Percentiles rank a stretch among this genome's conserved stretches.
Conservation (phyloP, 2,888 invertebrate species). For the Achlya flavicornis region DNA sequence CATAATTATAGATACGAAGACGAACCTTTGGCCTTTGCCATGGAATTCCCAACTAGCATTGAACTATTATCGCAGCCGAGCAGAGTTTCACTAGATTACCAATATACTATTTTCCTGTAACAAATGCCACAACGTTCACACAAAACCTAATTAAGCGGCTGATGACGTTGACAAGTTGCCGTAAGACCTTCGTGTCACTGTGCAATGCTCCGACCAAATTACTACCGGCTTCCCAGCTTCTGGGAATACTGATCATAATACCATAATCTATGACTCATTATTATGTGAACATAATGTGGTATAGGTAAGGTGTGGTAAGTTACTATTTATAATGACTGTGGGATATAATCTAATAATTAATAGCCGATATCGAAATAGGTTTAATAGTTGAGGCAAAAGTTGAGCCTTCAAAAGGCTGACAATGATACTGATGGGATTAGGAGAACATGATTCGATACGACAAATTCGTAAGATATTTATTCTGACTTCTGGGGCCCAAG, state of each 20-base stretch:
- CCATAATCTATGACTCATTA: neutral
- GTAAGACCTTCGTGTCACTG: slow-evolving; percentile 4
- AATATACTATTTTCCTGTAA: neutral
- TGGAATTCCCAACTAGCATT: too few species aligned
- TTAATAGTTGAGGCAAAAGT: too few species aligned
- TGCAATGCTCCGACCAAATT: slow-evolving; percentile 6
- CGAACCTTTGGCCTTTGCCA: too few species aligned
- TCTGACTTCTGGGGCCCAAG: too few species aligned
- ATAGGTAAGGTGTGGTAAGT: neutral
- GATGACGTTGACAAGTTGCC: slow-evolving; percentile 10
- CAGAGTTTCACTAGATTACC: neutral
- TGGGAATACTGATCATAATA: neutral
- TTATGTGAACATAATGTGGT: neutral
- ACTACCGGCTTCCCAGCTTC: slow-evolving; percentile 4
- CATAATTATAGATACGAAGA: too few species aligned
- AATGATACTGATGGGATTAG: too few species aligned
- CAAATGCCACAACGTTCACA: slow-evolving; percentile 12
- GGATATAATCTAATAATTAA: neutral
- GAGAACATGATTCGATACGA: too few species aligned
- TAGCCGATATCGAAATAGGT: too few species aligned
- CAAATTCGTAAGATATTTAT: too few species aligned
- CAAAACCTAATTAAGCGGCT: neutral
- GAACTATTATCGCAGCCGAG: neutral
- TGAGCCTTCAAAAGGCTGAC: too few species aligned
- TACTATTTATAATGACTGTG: neutral